A percentile compares a stretch with the other conserved stretches of the same genome.
These are phyloP conservation scores for Cryptosula pallasiana DNA, from an alignment of 2,888 invertebrate species.

Conservation along the genomic window DNA sequence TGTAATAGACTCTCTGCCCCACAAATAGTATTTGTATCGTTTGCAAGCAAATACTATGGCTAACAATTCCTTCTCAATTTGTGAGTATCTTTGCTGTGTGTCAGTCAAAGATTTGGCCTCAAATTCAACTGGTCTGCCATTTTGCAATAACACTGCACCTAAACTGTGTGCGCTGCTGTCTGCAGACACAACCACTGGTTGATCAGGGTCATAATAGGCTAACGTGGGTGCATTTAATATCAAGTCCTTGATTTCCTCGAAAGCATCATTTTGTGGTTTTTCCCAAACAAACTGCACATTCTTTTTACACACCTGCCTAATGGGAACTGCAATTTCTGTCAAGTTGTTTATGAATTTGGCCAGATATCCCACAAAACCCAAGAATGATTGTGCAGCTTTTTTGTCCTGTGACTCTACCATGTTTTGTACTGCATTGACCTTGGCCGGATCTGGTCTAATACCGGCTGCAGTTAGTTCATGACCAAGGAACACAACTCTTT, in stretches of 20 bases:
- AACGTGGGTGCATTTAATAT: neutral
- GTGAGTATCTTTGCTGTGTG: too few species aligned
- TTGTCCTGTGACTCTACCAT: conserved; percentile 8
- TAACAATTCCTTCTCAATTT: too few species aligned
- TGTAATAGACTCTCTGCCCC: too few species aligned
- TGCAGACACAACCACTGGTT: neutral
- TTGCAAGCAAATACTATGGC: too few species aligned
- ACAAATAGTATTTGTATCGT: too few species aligned
- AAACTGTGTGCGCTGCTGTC: neutral
- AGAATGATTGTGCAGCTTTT: neutral
- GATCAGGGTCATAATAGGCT: neutral
- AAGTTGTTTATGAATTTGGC: neutral
- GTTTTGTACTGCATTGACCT: neutral
- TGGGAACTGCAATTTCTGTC: neutral
- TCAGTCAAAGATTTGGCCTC: too few species aligned
- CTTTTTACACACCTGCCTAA: neutral
- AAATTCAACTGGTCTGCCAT: neutral
- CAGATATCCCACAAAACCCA: neutral
- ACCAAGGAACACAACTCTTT: neutral
- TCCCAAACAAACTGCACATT: neutral
- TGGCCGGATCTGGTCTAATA: neutral
- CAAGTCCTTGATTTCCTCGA: neutral
- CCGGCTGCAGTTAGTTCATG: neutral
- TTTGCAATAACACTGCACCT: neutral
- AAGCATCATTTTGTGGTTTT: neutral